Evolutionary conservation across 2,888 invertebrate species (phyloP).

Genomic region (Allophyes oxyacanthae): DNA sequence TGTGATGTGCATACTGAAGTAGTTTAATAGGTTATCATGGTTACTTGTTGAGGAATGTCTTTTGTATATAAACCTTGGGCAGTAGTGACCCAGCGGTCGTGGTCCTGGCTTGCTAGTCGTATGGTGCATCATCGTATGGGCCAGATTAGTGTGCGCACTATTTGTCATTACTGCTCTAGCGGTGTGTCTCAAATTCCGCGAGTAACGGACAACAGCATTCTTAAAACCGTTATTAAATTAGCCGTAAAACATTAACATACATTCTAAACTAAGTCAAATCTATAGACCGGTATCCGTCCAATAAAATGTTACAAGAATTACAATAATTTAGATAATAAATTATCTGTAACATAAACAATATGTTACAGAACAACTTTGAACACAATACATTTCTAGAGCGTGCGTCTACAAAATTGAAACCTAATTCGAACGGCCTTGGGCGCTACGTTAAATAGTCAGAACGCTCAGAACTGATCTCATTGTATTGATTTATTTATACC

Average conservation of each 20-base stretch:
- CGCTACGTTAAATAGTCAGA: constrained; percentile 51
- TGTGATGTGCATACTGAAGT: constrained; percentile 16
- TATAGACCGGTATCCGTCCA: too few species aligned
- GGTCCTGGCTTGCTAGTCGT: too few species aligned
- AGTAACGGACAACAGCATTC: background rate
- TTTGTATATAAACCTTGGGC: background rate
- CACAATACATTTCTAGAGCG: constrained; percentile 25
- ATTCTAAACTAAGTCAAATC: background rate
- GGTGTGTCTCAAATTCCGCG: too few species aligned
- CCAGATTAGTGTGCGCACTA: too few species aligned
- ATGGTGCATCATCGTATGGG: too few species aligned
- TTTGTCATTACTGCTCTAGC: too few species aligned
- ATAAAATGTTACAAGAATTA: too few species aligned
- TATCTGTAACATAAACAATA: constrained; percentile 1
- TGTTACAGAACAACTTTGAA: background rate
- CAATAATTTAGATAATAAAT: background rate
- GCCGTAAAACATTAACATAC: constrained; percentile 12
- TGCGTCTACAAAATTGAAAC: constrained; percentile 55
- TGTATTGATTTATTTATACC: constrained; percentile 53
- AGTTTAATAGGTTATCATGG: constrained; percentile 6
- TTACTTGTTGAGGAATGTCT: constrained; percentile 11
- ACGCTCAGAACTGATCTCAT: constrained; percentile 44
- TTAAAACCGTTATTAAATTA: constrained; percentile 7
- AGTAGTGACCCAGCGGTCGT: too few species aligned
- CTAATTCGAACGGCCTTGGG: constrained; percentile 74